phyloP scores from a whole-genome alignment of 2,113 vertebrate genomes.

The Thinocorus orbignyianus region DNA sequence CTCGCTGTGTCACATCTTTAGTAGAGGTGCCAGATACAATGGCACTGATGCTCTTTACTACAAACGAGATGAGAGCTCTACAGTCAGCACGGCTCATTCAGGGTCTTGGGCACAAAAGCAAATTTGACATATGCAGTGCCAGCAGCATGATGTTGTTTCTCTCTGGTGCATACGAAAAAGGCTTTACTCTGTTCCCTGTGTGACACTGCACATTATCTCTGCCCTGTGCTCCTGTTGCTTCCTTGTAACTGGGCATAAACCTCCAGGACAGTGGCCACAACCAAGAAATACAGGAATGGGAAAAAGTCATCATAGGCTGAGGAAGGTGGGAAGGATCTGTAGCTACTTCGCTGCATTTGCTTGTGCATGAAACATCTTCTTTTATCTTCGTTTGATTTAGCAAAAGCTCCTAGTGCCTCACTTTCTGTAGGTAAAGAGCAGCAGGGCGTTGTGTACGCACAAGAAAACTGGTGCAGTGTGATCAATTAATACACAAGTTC shows the following conservation, averaged over 20 bases:
- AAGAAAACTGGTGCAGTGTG: neutral
- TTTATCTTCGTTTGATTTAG: neutral
- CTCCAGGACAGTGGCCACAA: neutral
- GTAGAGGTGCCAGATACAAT: neutral
- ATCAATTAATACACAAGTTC: neutral
- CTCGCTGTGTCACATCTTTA: neutral
- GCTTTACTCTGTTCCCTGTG: neutral
- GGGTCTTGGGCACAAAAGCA: neutral
- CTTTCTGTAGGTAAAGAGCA: neutral
- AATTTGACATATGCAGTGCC: neutral
- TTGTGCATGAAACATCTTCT: neutral
- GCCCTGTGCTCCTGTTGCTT: neutral
- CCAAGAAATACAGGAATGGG: neutral
- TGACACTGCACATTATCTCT: neutral
- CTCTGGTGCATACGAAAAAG: neutral
- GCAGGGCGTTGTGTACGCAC: rapidly evolving
- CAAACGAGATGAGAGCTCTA: neutral
- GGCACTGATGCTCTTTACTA: neutral
- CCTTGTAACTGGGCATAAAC: neutral
- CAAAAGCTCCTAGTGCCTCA: neutral
- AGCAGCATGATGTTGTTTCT: neutral
- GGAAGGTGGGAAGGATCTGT: neutral
- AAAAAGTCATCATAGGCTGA: neutral
- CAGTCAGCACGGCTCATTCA: neutral
- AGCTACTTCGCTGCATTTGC: neutral